These are phyloP conservation scores for Schizaphis graminum DNA, from an alignment of 2,888 invertebrate species.

Conservation along the genomic window DNA sequence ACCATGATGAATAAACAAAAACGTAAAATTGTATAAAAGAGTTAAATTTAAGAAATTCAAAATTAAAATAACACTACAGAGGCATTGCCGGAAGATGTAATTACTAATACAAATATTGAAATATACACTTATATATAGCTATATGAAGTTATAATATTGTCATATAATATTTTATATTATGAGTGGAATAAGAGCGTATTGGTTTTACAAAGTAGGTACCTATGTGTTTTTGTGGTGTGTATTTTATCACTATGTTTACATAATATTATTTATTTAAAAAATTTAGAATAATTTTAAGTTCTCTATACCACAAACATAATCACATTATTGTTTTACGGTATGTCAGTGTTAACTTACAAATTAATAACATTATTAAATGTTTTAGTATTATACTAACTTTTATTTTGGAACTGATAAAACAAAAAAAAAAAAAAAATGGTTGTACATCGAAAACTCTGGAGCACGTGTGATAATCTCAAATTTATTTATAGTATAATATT, in stretches of 20 bases:
- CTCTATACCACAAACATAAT: neutral
- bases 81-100: neutral
- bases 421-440: neutral
- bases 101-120: neutral
- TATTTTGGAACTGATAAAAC: neutral
- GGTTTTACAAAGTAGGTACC: neutral
- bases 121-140: neutral
- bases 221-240: neutral
- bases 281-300: neutral
- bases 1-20: slow-evolving; percentile 33
- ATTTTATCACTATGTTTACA: neutral
- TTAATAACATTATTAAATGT: neutral
- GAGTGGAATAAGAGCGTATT: neutral
- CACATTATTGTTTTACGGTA: neutral
- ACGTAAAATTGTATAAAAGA: neutral
- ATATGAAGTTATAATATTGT: neutral
- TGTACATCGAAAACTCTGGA: neutral
- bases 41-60: neutral
- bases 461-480: neutral
- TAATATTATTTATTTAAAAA: neutral
- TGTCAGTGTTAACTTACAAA: too few relatives aligned
- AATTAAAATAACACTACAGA: neutral
- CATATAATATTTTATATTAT: neutral
- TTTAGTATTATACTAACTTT: neutral
- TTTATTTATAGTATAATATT: neutral